These are phyloP conservation scores for Chiridota heheva DNA, from an alignment of 35 echinoderm and acorn worm genomes.

Conservation along the genomic window DNA sequence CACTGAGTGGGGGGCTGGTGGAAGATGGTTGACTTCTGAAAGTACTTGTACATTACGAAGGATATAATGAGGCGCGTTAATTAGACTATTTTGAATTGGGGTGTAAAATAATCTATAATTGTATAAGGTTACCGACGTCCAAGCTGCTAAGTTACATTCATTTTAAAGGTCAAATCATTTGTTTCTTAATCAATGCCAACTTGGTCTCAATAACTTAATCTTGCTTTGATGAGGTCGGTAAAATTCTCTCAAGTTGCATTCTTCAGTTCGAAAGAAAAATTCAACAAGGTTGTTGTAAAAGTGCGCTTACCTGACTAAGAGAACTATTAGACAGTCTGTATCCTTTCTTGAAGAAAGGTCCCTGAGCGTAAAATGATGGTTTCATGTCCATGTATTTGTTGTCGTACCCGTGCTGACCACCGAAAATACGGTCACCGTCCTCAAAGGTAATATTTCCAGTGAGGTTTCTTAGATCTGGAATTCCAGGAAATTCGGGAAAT, in stretches of 20 bases:
- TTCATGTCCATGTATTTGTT: conserved; percentile 49
- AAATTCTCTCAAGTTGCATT: not conserved
- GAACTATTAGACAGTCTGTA: not conserved
- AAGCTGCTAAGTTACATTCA: no score
- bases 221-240: not conserved
- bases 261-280: not conserved
- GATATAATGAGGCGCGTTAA: no score
- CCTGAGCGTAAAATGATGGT: conserved; percentile 40
- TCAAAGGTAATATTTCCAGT: conserved; percentile 2
- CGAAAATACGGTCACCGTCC: conserved; percentile 10
- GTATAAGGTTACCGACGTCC: no score
- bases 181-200: no score
- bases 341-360: conserved; percentile 47
- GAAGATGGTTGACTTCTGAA: no score
- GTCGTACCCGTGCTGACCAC: conserved; percentile 44
- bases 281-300: not conserved
- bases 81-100: no score
- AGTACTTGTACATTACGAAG: no score
- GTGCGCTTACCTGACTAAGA: not conserved
- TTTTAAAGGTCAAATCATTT: no score
- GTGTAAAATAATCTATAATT: no score
- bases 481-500: not conserved
- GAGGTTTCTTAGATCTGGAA: conserved; percentile 4
- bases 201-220: no score
- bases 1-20: no score